A percentile compares a stretch with the other conserved stretches of the same genome.
phyloP scores from a whole-genome alignment of 1,140 invertebrate species.

The Bombus waltoni region DNA sequence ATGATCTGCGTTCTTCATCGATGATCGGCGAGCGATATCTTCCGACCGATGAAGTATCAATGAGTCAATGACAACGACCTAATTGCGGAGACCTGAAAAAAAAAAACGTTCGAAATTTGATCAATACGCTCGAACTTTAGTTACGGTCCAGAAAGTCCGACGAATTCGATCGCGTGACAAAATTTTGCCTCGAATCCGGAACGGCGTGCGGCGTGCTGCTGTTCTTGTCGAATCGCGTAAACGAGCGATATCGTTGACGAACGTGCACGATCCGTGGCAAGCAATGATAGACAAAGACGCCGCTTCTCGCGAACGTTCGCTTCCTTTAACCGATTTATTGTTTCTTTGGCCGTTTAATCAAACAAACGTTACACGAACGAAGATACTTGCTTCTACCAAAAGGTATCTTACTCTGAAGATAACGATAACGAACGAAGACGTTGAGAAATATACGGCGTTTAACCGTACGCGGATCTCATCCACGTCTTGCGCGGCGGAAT shows the following conservation, averaged over 20 bases:
- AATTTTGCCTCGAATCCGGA: too few relatives aligned
- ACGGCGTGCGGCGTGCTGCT: too few relatives aligned
- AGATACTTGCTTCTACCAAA: not conserved
- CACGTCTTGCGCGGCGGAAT: constrained; percentile 53
- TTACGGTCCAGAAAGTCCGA: too few relatives aligned
- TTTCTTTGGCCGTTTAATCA: rapidly evolving
- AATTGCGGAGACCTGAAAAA: constrained; percentile 49
- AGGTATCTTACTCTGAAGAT: too few relatives aligned
- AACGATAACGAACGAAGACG: not conserved
- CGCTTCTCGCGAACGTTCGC: not conserved
- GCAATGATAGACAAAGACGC: not conserved
- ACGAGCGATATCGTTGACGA: not conserved
- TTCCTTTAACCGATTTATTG: constrained; percentile 16
- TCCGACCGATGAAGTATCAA: not conserved
- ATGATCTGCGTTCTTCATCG: constrained; percentile 17
- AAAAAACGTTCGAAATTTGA: constrained; percentile 33
- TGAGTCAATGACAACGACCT: too few relatives aligned
- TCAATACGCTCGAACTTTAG: constrained; percentile 15
- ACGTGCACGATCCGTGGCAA: not conserved
- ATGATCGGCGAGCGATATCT: not conserved
- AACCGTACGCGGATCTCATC: constrained; percentile 1
- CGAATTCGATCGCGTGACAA: too few relatives aligned
- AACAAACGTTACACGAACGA: not conserved
- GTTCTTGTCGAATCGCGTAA: too few relatives aligned
- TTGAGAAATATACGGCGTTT: not conserved